Evolutionary conservation across 2,888 invertebrate genomes (phyloP).

Genomic region (Mechanitis messenoides): DNA sequence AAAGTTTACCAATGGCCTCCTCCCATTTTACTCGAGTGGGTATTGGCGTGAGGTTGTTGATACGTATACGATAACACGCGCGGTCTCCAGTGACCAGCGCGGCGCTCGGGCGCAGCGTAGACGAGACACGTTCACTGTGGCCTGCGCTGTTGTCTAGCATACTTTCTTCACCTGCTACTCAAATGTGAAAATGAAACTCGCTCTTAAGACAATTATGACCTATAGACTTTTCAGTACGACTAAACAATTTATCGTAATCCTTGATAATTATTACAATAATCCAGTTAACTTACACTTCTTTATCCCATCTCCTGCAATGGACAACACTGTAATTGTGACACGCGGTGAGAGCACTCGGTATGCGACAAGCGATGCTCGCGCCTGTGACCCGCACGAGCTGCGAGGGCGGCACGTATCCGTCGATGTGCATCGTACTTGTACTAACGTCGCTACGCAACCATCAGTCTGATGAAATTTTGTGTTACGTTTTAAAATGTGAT

Average conservation of each 20-base stretch:
- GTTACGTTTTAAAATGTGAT: background rate
- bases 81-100: constrained; percentile 38
- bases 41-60: constrained; percentile 53
- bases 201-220: too few relatives aligned
- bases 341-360: constrained; percentile 57
- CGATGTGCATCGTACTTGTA: constrained; percentile 36
- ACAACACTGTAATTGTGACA: constrained; percentile 40
- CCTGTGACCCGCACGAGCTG: constrained; percentile 29
- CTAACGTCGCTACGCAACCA: constrained; percentile 48
- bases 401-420: constrained; percentile 24
- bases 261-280: background rate
- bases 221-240: too few relatives aligned
- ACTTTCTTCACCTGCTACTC: constrained; percentile 37
- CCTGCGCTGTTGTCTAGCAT: constrained; percentile 33
- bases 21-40: constrained; percentile 49
- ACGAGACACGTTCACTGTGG: constrained; percentile 31
- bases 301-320: constrained; percentile 30
- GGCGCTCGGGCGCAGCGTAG: constrained; percentile 44
- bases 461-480: constrained; percentile 37
- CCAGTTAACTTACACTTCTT: constrained; percentile 28
- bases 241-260: too few relatives aligned
- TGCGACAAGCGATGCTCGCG: constrained; percentile 44
- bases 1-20: constrained; percentile 37
- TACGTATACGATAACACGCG: constrained; percentile 42
- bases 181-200: too few relatives aligned